A percentile compares a stretch with the other conserved stretches of the same genome.
Conservation (phyloP, 1,140 invertebrate species). For the Aradophagus sp. region DNA sequence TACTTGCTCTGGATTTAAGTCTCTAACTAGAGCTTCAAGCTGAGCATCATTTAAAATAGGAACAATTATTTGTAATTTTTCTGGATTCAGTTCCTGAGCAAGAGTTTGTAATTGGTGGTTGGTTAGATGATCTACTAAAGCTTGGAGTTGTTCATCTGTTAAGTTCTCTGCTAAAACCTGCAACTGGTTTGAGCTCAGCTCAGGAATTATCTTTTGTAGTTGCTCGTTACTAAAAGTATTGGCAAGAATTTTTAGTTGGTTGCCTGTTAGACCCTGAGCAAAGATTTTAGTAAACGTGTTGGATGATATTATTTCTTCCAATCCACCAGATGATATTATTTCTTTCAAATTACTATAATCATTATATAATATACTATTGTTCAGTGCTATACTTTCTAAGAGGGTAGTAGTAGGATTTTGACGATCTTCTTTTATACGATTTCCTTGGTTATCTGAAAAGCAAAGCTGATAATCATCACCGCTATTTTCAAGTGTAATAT, state of each 20-base stretch:
- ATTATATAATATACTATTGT: constrained; percentile 7
- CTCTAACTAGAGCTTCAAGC: constrained; percentile 17
- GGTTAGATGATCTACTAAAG: constrained; percentile 28
- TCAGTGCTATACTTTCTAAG: constrained; percentile 6
- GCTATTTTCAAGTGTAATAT: constrained; percentile 13
- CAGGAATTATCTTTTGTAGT: constrained; percentile 23
- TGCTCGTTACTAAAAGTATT: constrained; percentile 35
- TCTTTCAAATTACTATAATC: constrained; percentile 9
- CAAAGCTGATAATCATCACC: constrained; percentile 8
- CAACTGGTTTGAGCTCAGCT: constrained; percentile 30
- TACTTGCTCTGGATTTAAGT: constrained; percentile 21
- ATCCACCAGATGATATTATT: constrained; percentile 9
- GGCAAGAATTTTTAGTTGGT: constrained; percentile 32
- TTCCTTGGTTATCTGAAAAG: constrained; percentile 17
- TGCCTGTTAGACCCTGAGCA: constrained; percentile 18
- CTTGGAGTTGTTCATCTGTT: constrained; percentile 31
- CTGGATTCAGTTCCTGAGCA: constrained; percentile 23
- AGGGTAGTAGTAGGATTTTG: constrained; percentile 8
- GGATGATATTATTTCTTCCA: constrained; percentile 10
- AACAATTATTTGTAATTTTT: constrained; percentile 24
- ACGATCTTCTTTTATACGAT: constrained; percentile 7
- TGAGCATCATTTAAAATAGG: constrained; percentile 19
- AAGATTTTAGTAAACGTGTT: constrained; percentile 25
- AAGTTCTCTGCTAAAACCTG: constrained; percentile 24
- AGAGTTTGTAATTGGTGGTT: constrained; percentile 24